A percentile compares a stretch with the other conserved stretches of the same genome.
phyloP scores from a whole-genome alignment of 2,888 invertebrate species.

The Allygus modestus region DNA sequence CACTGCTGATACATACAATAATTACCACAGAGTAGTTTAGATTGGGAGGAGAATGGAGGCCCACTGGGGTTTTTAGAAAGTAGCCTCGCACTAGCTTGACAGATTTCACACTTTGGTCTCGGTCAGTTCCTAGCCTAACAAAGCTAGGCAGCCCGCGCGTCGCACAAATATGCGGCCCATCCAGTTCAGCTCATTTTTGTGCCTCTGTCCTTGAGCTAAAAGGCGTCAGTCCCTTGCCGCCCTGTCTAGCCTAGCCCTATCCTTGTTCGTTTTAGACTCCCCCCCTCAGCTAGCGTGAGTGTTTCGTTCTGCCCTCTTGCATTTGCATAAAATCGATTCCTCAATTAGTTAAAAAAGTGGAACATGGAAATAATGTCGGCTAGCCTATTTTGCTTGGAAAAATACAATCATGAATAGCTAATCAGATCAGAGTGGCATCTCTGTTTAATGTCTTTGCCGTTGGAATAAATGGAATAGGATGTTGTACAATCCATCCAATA shows the following conservation, averaged over 20 bases:
- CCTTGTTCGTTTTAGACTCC: background rate
- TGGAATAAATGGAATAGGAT: too few species aligned
- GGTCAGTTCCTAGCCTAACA: slow-evolving; percentile 51
- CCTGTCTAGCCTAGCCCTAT: slow-evolving; percentile 20
- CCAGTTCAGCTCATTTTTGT: slow-evolving; percentile 53
- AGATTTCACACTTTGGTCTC: slow-evolving; percentile 55
- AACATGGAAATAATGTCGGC: too few species aligned
- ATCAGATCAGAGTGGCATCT: too few species aligned
- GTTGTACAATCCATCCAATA: too few species aligned
- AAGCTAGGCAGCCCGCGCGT: slow-evolving; percentile 12
- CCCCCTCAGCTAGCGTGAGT: background rate
- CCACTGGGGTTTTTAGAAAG: slow-evolving; percentile 35
- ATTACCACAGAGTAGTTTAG: background rate
- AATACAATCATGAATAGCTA: too few species aligned
- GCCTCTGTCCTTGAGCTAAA: slow-evolving; percentile 40
- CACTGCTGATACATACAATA: too few species aligned
- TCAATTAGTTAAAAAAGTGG: too few species aligned
- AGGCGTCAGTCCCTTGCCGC: slow-evolving; percentile 27
- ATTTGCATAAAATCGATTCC: slow-evolving; percentile 25
- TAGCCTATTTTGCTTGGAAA: too few species aligned
- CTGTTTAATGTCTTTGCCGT: too few species aligned
- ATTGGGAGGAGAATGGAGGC: background rate
- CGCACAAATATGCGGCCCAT: slow-evolving; percentile 39
- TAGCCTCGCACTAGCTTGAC: slow-evolving; percentile 26
- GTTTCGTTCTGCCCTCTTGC: background rate